These are phyloP conservation scores for Pomacea canaliculata DNA, from an alignment of 2,888 invertebrate genomes.

Conservation along the genomic window DNA sequence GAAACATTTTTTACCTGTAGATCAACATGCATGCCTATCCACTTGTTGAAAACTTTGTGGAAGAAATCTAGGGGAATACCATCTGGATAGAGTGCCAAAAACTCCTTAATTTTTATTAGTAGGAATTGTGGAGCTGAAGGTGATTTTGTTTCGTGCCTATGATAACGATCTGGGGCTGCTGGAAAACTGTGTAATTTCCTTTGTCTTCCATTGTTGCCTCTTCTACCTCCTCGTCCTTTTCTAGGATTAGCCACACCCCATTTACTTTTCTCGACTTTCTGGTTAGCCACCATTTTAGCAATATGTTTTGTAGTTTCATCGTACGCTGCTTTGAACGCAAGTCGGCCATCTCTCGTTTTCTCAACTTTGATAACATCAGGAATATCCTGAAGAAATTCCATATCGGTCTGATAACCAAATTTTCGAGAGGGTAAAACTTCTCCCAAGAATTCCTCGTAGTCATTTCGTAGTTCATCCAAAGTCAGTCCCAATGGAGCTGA, in stretches of 20 bases:
- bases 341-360: slow-evolving; percentile 41
- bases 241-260: slow-evolving; percentile 31
- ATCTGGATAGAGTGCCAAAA: slow-evolving; percentile 46
- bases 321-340: slow-evolving; percentile 47
- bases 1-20: background rate
- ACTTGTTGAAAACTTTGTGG: slow-evolving; percentile 43
- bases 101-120: slow-evolving; percentile 40
- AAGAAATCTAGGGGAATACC: slow-evolving; percentile 21
- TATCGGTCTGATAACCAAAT: slow-evolving; percentile 49
- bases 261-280: slow-evolving; percentile 50
- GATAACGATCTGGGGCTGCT: no score
- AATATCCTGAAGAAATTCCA: slow-evolving; percentile 50
- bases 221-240: background rate
- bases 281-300: slow-evolving; percentile 53
- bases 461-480: slow-evolving; percentile 46
- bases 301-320: slow-evolving; percentile 54
- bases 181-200: no score
- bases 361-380: slow-evolving; percentile 48
- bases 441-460: slow-evolving; percentile 51
- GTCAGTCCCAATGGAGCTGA: slow-evolving; percentile 56
- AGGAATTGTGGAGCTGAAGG: slow-evolving; percentile 40
- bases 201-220: no score
- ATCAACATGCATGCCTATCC: slow-evolving; percentile 45
- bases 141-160: slow-evolving; percentile 13
- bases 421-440: slow-evolving; percentile 44